Percentiles rank a stretch among this genome's conserved stretches.
Conservation (phyloP, 2,888 invertebrate genomes). For the Brachylomia viminalis region DNA sequence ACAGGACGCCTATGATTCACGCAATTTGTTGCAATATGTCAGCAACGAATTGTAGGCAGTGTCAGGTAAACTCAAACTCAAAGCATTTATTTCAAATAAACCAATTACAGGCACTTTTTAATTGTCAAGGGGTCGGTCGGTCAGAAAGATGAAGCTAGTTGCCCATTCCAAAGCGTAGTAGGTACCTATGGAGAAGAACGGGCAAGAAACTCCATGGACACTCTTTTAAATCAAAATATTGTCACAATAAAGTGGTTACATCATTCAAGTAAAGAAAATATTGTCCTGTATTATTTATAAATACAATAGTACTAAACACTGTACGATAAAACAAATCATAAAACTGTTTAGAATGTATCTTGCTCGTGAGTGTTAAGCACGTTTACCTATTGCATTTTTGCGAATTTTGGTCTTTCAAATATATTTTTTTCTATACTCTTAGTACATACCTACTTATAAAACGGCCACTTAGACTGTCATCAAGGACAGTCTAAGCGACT, state of each 20-base stretch:
- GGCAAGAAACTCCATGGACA: too few relatives aligned
- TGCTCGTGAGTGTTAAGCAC: neutral
- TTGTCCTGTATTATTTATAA: neutral
- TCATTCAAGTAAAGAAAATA: neutral
- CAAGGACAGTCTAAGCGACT: neutral
- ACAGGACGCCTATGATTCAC: constrained; percentile 7
- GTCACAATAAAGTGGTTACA: too few relatives aligned
- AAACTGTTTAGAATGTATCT: neutral
- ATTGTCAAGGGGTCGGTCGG: too few relatives aligned
- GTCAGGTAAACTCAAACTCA: too few relatives aligned
- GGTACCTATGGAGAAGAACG: too few relatives aligned
- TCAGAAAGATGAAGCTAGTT: too few relatives aligned
- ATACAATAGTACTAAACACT: neutral
- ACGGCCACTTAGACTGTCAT: neutral
- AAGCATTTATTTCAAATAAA: too few relatives aligned
- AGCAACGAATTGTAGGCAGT: constrained; percentile 1
- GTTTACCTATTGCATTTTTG: neutral
- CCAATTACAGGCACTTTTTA: too few relatives aligned
- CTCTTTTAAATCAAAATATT: too few relatives aligned
- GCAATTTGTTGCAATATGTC: neutral
- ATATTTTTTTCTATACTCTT: neutral
- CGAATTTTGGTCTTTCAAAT: neutral
- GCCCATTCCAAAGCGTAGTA: too few relatives aligned
- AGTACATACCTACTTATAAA: neutral
- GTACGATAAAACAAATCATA: neutral